phyloP scores from a whole-genome alignment of 1,140 invertebrate species.

The Lucilia sericata region DNA sequence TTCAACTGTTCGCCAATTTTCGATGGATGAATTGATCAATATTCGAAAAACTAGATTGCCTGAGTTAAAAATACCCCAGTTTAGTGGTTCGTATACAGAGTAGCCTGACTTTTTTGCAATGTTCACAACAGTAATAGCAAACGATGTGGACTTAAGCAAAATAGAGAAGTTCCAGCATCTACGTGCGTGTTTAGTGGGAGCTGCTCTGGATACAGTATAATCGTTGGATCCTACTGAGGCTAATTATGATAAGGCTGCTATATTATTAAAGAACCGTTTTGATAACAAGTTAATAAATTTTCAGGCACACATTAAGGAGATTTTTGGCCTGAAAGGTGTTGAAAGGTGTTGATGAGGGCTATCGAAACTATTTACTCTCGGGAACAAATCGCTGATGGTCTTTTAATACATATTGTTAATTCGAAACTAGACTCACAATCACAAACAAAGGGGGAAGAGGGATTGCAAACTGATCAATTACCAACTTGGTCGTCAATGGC shows the following conservation, averaged over 20 bases:
- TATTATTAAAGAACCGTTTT: neutral
- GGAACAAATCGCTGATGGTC: constrained; percentile 27
- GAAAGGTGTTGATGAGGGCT: constrained; percentile 30
- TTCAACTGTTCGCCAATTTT: neutral
- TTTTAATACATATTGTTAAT: neutral
- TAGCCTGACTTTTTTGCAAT: constrained; percentile 34
- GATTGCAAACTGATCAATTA: neutral
- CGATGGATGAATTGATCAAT: neutral
- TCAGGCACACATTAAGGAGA: constrained; percentile 11
- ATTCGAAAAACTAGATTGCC: constrained; percentile 12
- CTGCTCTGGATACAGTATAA: constrained; percentile 35
- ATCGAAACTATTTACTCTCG: neutral
- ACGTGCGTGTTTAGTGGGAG: neutral
- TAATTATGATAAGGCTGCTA: constrained; percentile 7
- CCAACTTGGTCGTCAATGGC: constrained; percentile 3
- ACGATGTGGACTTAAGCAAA: constrained; percentile 23
- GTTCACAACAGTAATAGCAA: constrained; percentile 28
- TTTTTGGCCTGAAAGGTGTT: constrained; percentile 7
- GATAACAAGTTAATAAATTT: constrained; percentile 9
- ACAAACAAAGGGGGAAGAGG: constrained; percentile 35
- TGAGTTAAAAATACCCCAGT: constrained; percentile 24
- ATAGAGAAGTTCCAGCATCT: constrained; percentile 40
- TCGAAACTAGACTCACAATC: neutral
- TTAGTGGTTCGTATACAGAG: constrained; percentile 35
- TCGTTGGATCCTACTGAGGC: constrained; percentile 18